Evolutionary conservation across 2,797 vertebrate genomes (phyloP), one percentile per base, ranked within the genome.

Genomic region (Danio choprae): DNA sequence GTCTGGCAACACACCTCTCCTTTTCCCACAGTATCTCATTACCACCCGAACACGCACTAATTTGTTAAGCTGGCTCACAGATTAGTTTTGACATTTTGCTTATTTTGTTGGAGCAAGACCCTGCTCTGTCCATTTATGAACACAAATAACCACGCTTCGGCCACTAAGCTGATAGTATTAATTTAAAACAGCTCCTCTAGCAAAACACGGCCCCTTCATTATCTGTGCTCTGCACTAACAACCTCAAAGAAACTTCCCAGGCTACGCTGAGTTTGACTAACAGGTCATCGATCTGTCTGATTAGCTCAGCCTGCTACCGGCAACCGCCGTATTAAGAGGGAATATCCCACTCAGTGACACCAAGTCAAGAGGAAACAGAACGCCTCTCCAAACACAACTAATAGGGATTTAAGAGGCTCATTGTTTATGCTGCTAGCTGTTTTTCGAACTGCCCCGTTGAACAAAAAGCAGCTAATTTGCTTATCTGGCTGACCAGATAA

Each of bases 11-110:
- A 64, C n/a, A 53, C 73, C 10, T 75, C 11, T 53, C 36, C 18
- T 69, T 56, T 48, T 67, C 41, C 12, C 12, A 16, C 7, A 38
- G 29, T 58, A 69, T 40, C 68, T 29, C 65, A 62, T 71, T 79
- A 60, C 15, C 62, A 43, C 68, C 40, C 58, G 29, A 74, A 18
- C 50, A 40, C 51, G 55, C 13, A 70, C 53, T 65, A 74, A 73
- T 67, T 68, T 64, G 68, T 46, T 46, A 67, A 65, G 50, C 69
- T 44, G n/a, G 16, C 7, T 0, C 20, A 15, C 50, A 56, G 50
- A 80, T 8, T 64, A 18, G 41, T 73, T 80, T 65, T 64, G 59
- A 80, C 50, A 74, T 65, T 48, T 73, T 38, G 59, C 69, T 55
- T 65, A 74, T 72, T 64, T 55, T 44, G 40, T 65, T 38, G 22